Conservation (phyloP, 2,888 invertebrate species). For the Tillus elongatus region DNA sequence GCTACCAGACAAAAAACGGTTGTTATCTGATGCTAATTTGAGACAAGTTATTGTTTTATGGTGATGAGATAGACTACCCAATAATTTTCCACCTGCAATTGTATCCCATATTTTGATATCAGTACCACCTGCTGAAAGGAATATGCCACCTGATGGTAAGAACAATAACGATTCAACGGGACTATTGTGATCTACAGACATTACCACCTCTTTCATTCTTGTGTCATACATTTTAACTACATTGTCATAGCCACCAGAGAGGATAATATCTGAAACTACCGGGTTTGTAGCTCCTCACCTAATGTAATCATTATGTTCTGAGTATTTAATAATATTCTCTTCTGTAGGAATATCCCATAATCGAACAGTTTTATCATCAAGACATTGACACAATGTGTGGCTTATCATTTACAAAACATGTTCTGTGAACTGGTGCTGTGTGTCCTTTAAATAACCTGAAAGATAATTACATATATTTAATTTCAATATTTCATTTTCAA, state of each 20-base stretch:
- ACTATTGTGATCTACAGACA: slow-evolving; percentile 75
- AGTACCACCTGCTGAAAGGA: slow-evolving; percentile 85
- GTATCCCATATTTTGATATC: slow-evolving; percentile 92
- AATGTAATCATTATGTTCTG: slow-evolving; percentile 71
- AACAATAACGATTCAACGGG: slow-evolving; percentile 85
- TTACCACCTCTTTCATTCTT: slow-evolving; percentile 58
- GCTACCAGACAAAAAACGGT: slow-evolving; percentile 78
- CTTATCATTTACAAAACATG: slow-evolving; percentile 71
- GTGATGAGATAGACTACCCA: slow-evolving; percentile 81
- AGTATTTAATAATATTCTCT: slow-evolving; percentile 55
- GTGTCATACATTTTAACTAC: slow-evolving; percentile 81
- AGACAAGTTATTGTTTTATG: slow-evolving; percentile 92
- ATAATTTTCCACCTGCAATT: slow-evolving; percentile 73
- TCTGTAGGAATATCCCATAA: slow-evolving; percentile 91
- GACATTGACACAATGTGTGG: slow-evolving; percentile 75
- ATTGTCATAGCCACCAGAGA: slow-evolving; percentile 87
- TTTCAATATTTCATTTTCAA: no score
- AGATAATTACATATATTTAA: slow-evolving; percentile 6
- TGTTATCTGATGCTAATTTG: slow-evolving; percentile 70
- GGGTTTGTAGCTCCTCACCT: slow-evolving; percentile 76
- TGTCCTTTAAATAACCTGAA: slow-evolving; percentile 76
- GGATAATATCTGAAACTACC: slow-evolving; percentile 61
- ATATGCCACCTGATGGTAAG: slow-evolving; percentile 80
- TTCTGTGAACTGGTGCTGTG: slow-evolving; percentile 68
- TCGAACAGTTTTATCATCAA: slow-evolving; percentile 79